Evolutionary conservation across 2,888 invertebrate species (phyloP), one percentile per base, ranked within the genome.

Genomic region (Cremastobaeus sp.): DNA sequence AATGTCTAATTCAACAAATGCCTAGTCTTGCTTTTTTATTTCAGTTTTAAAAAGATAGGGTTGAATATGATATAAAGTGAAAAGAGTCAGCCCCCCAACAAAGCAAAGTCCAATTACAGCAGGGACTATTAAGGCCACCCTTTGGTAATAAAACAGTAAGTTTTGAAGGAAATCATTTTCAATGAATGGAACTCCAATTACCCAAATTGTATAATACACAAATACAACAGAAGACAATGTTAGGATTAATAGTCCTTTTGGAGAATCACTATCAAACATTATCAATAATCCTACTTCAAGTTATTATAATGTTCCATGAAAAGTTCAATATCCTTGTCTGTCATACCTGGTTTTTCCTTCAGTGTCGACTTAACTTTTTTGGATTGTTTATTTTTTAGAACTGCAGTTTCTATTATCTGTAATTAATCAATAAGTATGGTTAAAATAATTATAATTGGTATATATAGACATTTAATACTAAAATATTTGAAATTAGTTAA

Each of bases 131-230:
- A 94, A 88, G 25, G 90, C 91, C 88, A 83, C 18, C 74, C 81
- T 70, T 11, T 85, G 80, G 1, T 84, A 83, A 21, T 79, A 82
- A 65, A 85, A 86, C 1, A 85, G 74, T 6, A 82, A 45, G 25
- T 81, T 78, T 83, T 85, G 82, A 89, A 93, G 90, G 89, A 90
- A 89, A 82, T 90, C 90, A 77, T 90, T 89, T 55, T 91, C 89
- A 79, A 92, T 90, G 80, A 94, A 93, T 1, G 93, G 93, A 78
- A 92, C 89, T 41, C 91, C 90, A 65, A 92, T 91, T 12, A 93
- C 88, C 93, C 93, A 93, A 64, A 92, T 85, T 28, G 91, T 90
- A 74, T 92, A 90, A 79, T 92, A 89, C 0, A 90, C 76, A 79
- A 92, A 92, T 57, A 90, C 79, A 8, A 88, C 82, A 3, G 89